Evolutionary conservation across 2,113 vertebrate genomes (phyloP), one percentile per base, ranked within the genome.

Genomic region (Catharus minimus): DNA sequence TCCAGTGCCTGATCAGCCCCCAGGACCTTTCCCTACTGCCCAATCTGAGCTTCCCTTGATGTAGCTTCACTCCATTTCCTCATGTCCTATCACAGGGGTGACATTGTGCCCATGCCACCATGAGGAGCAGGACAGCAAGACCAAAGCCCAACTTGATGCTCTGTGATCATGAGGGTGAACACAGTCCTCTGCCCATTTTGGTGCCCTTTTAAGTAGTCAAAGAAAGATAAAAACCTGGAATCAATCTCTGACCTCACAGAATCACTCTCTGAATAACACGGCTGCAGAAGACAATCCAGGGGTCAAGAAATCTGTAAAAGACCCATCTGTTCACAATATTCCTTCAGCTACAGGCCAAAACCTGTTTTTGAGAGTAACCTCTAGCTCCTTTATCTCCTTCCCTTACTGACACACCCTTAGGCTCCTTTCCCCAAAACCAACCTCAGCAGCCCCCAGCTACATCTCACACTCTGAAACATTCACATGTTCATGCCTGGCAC

Each of bases 51-150:
- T 26, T 76, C 49, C 33, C 15, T 23, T 44, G 13, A 8, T 1
- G 18, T 2, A 32, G 21, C 15, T 61, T 43, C 80, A 43, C 13
- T 61, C 46, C 41, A 16, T 30, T 19, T 85, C 56, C 71, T 86
- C 0, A 0, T 52, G 30, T 47, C 30, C 61, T 33, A 0, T 26
- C 2, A 1, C 47, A 53, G 38, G 30, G 75, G 32, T 26, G 62
- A 19, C 27, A 3, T 8, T n/a, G 38, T 56, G 49, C 4, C 0
- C 3, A 9, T 30, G 53, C 26, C 44, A 30, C 33, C 3, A 0
- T 2, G 15, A 86, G 65, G 38, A 50, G 50, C 30, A 57, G 46
- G 11, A 91, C 50, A 82, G 27, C 30, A 60, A 60, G 52, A n/a
- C 26, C 74, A 55, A 75, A 82, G 10, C 41, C 46, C 50, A 68